Conservation (phyloP, 2,797 vertebrate genomes). For the Petrocephalus sullivani region DNA sequence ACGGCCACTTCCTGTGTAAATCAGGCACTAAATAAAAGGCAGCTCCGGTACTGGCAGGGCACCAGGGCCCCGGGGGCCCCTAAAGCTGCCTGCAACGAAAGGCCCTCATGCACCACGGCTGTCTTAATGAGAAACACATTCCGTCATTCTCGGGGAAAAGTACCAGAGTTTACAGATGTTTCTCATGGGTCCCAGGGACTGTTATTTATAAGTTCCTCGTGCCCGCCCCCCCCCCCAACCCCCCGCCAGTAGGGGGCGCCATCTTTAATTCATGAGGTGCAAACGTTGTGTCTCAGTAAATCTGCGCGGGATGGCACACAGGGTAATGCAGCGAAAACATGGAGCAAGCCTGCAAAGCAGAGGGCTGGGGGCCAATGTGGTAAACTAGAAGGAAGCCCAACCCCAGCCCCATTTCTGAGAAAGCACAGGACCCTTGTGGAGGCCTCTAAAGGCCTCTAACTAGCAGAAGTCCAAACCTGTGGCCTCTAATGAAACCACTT, state of each 20-base stretch:
- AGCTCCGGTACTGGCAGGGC: background rate
- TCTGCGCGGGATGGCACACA: background rate
- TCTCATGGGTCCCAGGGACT: background rate
- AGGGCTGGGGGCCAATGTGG: background rate
- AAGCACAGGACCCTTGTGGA: background rate
- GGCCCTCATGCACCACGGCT: background rate
- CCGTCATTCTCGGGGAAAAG: background rate
- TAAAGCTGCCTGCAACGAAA: background rate
- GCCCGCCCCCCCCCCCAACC: background rate
- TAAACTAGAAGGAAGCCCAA: background rate
- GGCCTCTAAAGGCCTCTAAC: too few species aligned
- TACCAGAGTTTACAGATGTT: background rate
- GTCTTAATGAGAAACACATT: slow-evolving; percentile 2
- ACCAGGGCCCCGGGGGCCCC: background rate
- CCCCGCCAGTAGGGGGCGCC: background rate
- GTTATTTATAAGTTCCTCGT: background rate
- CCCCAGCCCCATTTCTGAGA: background rate
- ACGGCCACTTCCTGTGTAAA: background rate
- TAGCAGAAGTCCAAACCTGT: background rate
- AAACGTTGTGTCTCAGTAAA: background rate
- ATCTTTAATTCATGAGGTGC: slow-evolving; percentile 3
- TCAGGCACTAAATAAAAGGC: background rate
- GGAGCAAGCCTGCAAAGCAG: background rate
- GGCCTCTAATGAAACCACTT: background rate
- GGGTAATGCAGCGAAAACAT: background rate